Evolutionary conservation across 2,888 invertebrate genomes (phyloP), one percentile per base, ranked within the genome.

Genomic region (Drosophila hamatofila): DNA sequence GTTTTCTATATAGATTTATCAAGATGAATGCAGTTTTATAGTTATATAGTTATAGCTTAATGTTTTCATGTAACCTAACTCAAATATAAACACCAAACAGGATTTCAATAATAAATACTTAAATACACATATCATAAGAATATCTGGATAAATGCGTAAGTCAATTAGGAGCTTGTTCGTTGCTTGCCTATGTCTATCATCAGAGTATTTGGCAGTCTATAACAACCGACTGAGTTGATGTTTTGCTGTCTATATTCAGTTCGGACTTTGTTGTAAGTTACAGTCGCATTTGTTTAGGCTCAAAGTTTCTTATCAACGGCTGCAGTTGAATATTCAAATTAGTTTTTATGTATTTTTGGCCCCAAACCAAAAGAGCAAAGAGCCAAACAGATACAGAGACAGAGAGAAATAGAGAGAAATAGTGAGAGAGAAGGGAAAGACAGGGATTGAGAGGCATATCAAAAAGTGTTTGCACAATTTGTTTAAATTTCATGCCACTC

Each of bases 381-480:
- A 25, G 51, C 52, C 61, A 61, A 64, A 61, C 11, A 42, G 46
- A 30, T 60, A 37, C 27, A 57, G 23, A 61, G 25, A 18, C 37
- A 35, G 4, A 33, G 12, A 49, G 48, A 9, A 7, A 48, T 18
- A n/a, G 16, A 9, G 8, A 27, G 23, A 35, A 4, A 48, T 18
- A n/a, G 14, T 7, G 41, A 2, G 25, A 14, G 59, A 12, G 48
- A 37, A 16, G 8, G 18, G 14, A 46, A 6, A 12, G 48, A 12
- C 8, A 16, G 33, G n/a, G 51, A 48, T 37, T 42, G 57, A 54
- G 25, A 23, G 23, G 18, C 44, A 68, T 72, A 81, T 80, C 81
- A 80, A 73, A 86, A 80, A 80, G 84, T 87, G 85, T 87, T 83
- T 83, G 71, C 71, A 75, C 82, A 87, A 84, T 87, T 84, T 88